A percentile compares a stretch with the other conserved stretches of the same genome.
These are phyloP conservation scores for Leiothrix lutea DNA, from an alignment of 2,113 vertebrate species.

Conservation along the genomic window DNA sequence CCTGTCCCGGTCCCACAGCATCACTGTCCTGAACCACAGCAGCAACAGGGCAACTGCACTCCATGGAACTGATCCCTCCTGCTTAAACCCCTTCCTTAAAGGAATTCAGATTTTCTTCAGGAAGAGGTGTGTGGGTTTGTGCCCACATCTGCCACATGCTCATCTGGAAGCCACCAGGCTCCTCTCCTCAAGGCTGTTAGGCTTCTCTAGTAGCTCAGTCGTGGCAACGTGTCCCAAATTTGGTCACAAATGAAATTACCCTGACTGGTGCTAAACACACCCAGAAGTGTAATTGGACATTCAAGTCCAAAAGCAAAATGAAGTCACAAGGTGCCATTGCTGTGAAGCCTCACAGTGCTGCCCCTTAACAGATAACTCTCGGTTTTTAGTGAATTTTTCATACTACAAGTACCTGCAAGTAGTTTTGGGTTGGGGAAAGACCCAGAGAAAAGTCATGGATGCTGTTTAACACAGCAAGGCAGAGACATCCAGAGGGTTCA, in stretches of 20 bases:
- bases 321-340: background rate
- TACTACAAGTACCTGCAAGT: background rate
- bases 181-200: background rate
- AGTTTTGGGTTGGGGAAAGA: background rate
- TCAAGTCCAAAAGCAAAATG: background rate
- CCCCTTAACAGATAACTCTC: background rate
- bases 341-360: background rate
- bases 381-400: background rate
- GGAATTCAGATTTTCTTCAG: background rate
- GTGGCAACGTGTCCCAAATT: accelerated
- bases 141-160: accelerated
- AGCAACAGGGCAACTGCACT: background rate
- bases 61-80: constrained; percentile 4
- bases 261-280: background rate
- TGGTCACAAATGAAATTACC: background rate
- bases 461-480: background rate
- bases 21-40: background rate
- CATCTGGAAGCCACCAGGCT: background rate
- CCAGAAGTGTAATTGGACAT: background rate
- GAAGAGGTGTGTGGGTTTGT: background rate
- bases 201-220: background rate
- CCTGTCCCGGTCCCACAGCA: background rate
- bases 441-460: background rate
- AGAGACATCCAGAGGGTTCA: background rate
- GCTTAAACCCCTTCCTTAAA: background rate